These are phyloP conservation scores for Odontomachus brunneus DNA, from an alignment of 1,140 invertebrate species.

Conservation along the genomic window DNA sequence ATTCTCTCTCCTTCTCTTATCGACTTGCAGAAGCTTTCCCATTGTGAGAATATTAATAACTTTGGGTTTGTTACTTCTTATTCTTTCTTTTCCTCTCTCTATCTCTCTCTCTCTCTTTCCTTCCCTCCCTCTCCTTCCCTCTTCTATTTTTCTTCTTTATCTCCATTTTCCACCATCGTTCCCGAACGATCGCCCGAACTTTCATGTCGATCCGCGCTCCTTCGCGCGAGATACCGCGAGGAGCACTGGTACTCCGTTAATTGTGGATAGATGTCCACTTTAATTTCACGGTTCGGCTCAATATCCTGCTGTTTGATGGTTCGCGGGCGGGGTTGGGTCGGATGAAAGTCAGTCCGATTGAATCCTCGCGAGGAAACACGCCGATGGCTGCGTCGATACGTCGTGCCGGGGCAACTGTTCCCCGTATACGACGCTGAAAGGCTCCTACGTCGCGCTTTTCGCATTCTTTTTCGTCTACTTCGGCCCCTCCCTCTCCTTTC, in stretches of 20 bases:
- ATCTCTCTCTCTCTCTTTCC: too few species aligned
- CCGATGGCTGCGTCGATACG: constrained; percentile 35
- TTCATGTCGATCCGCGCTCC: neutral
- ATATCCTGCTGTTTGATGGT: constrained; percentile 13
- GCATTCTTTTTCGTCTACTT: constrained; percentile 28
- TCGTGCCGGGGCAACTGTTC: constrained; percentile 49
- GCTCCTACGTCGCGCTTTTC: constrained; percentile 29
- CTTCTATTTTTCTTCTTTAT: neutral
- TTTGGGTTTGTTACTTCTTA: neutral
- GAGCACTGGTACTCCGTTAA: neutral
- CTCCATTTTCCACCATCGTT: neutral
- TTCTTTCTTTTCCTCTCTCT: neutral
- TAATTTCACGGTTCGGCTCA: constrained; percentile 21
- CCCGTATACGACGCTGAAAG: constrained; percentile 58
- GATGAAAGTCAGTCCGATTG: constrained; percentile 66
- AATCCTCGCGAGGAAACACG: constrained; percentile 63
- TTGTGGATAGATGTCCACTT: constrained; percentile 34
- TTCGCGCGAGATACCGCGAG: neutral
- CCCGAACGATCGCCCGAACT: constrained; percentile 5
- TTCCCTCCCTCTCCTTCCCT: too few species aligned
- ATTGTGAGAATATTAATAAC: too few species aligned
- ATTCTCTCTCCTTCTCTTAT: neutral
- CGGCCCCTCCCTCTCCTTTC: constrained; percentile 13
- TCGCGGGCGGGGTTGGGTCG: neutral
- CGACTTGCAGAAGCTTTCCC: neutral